Conservation (phyloP, 2,888 invertebrate species). For the Lymantria monacha region DNA sequence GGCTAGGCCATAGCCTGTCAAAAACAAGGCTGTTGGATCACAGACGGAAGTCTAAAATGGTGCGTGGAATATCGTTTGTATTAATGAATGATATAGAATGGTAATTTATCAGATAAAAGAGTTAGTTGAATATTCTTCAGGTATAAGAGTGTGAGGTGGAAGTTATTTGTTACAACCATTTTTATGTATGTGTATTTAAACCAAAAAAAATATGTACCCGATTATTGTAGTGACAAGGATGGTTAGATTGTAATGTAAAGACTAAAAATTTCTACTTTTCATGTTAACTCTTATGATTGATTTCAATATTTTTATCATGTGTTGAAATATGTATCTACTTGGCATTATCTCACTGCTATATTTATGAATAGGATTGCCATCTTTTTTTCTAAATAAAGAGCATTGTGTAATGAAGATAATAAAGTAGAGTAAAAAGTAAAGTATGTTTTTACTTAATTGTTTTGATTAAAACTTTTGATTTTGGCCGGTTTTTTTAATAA, state of each 20-base stretch:
- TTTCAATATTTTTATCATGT: background rate
- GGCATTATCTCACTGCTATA: slow-evolving; percentile 20
- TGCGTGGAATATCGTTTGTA: slow-evolving; percentile 42
- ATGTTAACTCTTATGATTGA: background rate
- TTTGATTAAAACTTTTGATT: no score
- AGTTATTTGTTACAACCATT: slow-evolving; percentile 28
- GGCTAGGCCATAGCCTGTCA: background rate
- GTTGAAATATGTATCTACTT: background rate
- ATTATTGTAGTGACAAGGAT: slow-evolving; percentile 35
- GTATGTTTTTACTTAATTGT: no score
- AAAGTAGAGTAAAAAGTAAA: no score
- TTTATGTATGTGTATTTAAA: slow-evolving; percentile 29
- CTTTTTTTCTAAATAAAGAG: no score
- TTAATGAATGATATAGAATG: slow-evolving; percentile 37
- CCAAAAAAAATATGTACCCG: slow-evolving; percentile 51
- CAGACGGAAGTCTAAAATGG: slow-evolving; percentile 36
- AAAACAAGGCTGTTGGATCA: slow-evolving; percentile 18
- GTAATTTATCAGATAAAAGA: slow-evolving; percentile 32
- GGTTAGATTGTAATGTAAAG: slow-evolving; percentile 36
- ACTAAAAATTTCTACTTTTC: slow-evolving; percentile 12
- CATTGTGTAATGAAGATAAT: no score
- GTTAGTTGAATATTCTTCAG: slow-evolving; percentile 39
- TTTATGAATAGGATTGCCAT: slow-evolving; percentile 11
- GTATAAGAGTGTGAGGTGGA: slow-evolving; percentile 23
- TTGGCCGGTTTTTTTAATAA: no score